A percentile compares a stretch with the other conserved stretches of the same genome.
Evolutionary conservation across 2,113 vertebrate genomes (phyloP).

Genomic region (Solenodon paradoxus): DNA sequence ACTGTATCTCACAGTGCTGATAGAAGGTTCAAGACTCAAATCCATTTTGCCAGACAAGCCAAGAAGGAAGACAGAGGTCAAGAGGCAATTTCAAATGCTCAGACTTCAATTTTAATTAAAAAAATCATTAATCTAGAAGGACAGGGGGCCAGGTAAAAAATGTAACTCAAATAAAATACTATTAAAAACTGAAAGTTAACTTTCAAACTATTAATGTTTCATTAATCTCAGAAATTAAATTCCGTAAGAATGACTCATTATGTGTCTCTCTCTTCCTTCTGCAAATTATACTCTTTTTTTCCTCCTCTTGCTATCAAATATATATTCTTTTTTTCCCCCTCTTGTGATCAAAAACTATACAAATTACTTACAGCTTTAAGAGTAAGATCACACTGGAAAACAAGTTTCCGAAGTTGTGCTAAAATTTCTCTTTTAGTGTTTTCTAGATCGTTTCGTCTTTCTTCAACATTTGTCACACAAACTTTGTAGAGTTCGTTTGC

Average conservation of each 20-base stretch:
- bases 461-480: slow-evolving; percentile 90
- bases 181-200: neutral
- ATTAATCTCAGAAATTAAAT: slow-evolving; percentile 14
- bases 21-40: neutral
- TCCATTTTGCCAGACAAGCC: neutral
- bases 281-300: neutral
- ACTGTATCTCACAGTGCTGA: neutral
- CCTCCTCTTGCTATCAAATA: neutral
- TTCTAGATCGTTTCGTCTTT: slow-evolving; percentile 90
- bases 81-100: neutral
- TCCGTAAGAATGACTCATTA: neutral
- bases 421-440: slow-evolving; percentile 92
- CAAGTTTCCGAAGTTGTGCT: slow-evolving; percentile 92
- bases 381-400: slow-evolving; percentile 98
- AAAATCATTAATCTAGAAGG: neutral
- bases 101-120: slow-evolving; percentile 5
- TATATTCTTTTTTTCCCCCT: neutral
- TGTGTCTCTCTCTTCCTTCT: neutral
- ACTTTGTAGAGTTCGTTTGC: slow-evolving; percentile 92
- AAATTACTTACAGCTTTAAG: slow-evolving; percentile 93
- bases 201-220: neutral
- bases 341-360: slow-evolving; percentile 12
- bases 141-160: neutral
- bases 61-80: neutral
- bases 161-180: neutral